phyloP scores from a whole-genome alignment of 2,113 vertebrate species.

The Osmerus eperlanus region DNA sequence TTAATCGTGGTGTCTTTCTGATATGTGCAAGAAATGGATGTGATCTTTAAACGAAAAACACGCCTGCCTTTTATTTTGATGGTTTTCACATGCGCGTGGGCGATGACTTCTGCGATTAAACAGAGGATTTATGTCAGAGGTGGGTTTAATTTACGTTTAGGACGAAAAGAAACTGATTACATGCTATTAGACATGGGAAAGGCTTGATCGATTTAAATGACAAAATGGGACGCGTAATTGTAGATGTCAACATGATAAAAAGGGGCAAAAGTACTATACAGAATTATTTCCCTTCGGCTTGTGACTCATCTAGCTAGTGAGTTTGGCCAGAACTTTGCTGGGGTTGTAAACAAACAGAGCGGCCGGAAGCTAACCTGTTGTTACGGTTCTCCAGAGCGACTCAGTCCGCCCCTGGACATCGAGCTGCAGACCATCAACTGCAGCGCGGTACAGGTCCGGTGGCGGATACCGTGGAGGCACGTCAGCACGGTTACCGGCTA shows the following conservation, averaged over 20 bases:
- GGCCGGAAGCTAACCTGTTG: no score
- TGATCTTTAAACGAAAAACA: slow-evolving; percentile 18
- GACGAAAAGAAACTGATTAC: background rate
- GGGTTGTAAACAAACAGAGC: no score
- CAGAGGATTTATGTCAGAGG: slow-evolving; percentile 21
- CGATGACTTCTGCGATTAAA: slow-evolving; percentile 24
- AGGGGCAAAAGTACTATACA: no score
- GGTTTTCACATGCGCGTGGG: slow-evolving; percentile 55
- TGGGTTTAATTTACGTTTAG: background rate
- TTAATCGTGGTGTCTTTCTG: no score
- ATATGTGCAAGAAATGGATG: slow-evolving; percentile 54
- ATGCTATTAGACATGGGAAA: background rate
- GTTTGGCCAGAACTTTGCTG: no score
- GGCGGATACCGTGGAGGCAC: slow-evolving; percentile 73
- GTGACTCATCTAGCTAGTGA: no score
- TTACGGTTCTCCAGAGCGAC: slow-evolving; percentile 57
- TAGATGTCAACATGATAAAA: background rate
- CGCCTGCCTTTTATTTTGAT: slow-evolving; percentile 49
- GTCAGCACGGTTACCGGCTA: slow-evolving; percentile 63
- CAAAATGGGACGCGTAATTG: background rate
- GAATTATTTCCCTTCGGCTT: no score
- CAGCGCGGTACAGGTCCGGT: slow-evolving; percentile 72
- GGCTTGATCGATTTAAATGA: background rate
- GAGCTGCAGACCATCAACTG: slow-evolving; percentile 75
- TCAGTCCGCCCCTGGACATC: slow-evolving; percentile 74